phyloP scores from a whole-genome alignment of 2,113 vertebrate species.

The Catharus fuscescens region DNA sequence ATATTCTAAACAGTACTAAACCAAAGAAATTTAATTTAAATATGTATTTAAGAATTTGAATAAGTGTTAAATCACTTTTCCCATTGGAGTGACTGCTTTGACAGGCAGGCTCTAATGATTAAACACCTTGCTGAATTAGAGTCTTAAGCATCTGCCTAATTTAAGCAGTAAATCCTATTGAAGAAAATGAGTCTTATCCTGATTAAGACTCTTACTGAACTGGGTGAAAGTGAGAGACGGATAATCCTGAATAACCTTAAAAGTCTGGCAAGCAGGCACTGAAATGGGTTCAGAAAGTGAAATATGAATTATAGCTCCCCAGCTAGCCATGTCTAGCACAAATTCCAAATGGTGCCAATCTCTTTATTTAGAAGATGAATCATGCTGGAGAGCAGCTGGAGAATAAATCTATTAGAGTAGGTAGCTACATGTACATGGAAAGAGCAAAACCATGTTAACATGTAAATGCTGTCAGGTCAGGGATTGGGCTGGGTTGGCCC shows the following conservation, averaged over 20 bases:
- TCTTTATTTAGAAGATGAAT: neutral
- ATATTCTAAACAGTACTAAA: neutral
- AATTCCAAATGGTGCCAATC: neutral
- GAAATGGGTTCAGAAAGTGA: neutral
- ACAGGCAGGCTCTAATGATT: neutral
- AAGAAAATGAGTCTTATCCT: neutral
- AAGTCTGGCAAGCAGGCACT: neutral
- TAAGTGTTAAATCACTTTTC: slow-evolving; percentile 27
- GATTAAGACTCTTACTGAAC: slow-evolving; percentile 3
- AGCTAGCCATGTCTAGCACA: neutral
- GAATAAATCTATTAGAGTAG: neutral
- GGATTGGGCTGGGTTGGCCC: accelerated
- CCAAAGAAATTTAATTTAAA: neutral
- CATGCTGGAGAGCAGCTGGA: neutral
- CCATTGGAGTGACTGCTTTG: neutral
- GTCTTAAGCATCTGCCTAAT: slow-evolving; percentile 35
- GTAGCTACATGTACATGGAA: neutral
- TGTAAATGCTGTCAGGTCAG: neutral
- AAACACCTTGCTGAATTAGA: slow-evolving; percentile 12
- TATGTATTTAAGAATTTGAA: neutral
- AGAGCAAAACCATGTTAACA: neutral
- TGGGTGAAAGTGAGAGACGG: neutral
- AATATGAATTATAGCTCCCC: slow-evolving; percentile 5
- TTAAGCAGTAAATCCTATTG: slow-evolving; percentile 50
- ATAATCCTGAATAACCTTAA: neutral